Base-by-base conservation (phyloP, 1,140 invertebrate species). In the Trichonephila clavipes region DNA sequence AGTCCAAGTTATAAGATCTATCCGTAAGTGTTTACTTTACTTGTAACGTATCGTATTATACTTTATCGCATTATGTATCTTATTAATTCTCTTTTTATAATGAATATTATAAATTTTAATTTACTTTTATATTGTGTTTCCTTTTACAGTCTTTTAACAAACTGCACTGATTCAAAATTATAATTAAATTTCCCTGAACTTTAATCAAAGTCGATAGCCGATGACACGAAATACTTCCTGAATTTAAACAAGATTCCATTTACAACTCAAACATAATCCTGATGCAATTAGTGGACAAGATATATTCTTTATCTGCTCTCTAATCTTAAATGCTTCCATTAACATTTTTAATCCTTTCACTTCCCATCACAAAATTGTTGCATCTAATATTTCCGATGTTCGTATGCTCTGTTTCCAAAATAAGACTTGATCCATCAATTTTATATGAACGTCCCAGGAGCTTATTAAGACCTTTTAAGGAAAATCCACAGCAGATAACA, bases 391-490 rank as follows among this genome's bases (percentile, higher is more conserved):
- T 40, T 6, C 34, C 24, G 34, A 77, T 18, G 16, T 77, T 7
- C 28, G 28, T 34, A 14, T 69, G 24, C 10, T 51, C 51, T 51
- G 10, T 5, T 64, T 19, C 21, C 16, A 64, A 64, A 64, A 18
- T 34, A 77, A 40, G 34, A 77, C 28, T 18, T 19, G 72, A 14
- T 34, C 34, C 72, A 77, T 16, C 72, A 18, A 59, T 58, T 58
- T 3, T n/a, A 40, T 24, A 59, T 85, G 58, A 34, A 59, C 24
- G 10, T 85, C 58, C 83, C 58, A 61, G 8, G 34, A 21, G 58
- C 51, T 85, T 85, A 85, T 85, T 85, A 59, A 61, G 58, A 59
- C 7, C 83, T 85, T 85, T 85, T 59, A 85, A 51, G 40, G 8
- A 40, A 51, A 83, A 51, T 40, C 40, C 34, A 14, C 21, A 59